phyloP scores from a whole-genome alignment of 2,797 vertebrate species.

The Schizopygopsis pylzovi region DNA sequence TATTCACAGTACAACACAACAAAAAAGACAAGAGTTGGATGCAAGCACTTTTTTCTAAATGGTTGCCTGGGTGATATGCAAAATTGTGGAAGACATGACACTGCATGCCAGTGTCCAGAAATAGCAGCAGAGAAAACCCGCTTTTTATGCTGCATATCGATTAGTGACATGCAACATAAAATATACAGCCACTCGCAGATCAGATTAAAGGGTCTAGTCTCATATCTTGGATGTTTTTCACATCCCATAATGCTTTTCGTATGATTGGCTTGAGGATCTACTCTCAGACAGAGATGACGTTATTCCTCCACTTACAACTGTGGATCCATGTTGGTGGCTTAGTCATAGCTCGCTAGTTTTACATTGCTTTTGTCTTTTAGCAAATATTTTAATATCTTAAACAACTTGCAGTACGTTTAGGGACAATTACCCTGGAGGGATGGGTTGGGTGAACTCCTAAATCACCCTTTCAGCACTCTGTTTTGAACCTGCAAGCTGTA shows the following conservation, averaged over 20 bases:
- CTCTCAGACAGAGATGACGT: conserved; percentile 1
- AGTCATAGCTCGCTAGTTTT: not conserved
- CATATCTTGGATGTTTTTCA: not conserved
- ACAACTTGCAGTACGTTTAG: not conserved
- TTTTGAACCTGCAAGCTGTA: not conserved
- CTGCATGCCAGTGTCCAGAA: conserved; percentile 18
- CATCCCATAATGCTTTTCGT: not conserved
- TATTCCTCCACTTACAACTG: not conserved
- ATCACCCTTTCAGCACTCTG: not conserved
- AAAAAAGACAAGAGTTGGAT: conserved; percentile 20
- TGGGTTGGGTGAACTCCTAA: conserved; percentile 16
- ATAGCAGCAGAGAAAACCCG: not conserved
- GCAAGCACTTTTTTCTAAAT: not conserved
- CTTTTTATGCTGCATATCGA: not conserved
- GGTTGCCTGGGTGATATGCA: conserved; percentile 51
- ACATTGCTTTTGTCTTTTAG: not conserved
- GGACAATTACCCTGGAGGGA: not conserved
- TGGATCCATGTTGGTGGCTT: not conserved
- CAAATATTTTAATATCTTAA: not conserved
- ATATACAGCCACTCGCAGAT: not conserved
- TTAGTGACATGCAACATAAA: not conserved
- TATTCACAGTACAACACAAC: conserved; percentile 35
- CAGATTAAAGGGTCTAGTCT: not conserved
- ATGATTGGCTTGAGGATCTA: not conserved
- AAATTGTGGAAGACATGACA: conserved; percentile 27